Base-by-base conservation (phyloP, 2,888 invertebrate species). In the Stenotaenia linearis region DNA sequence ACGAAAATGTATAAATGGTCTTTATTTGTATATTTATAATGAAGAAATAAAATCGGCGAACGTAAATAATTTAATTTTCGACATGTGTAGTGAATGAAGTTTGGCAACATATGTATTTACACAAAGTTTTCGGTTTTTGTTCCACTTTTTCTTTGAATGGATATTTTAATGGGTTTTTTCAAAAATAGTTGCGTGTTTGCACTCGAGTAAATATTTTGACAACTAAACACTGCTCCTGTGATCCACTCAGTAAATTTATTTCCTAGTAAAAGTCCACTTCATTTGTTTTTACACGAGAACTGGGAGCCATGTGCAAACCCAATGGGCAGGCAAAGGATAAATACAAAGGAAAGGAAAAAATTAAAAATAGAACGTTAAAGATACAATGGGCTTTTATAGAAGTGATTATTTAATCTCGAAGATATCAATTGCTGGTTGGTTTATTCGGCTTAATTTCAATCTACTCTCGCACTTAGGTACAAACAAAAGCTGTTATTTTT, bases 231-330 rank as follows among this genome's bases (percentile, higher is more conserved):
- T 69, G 69, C 69, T 69, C 25, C 23, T 69, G 69, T 69, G 69
- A 69, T 69, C 69, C 69, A 69, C 69, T 69, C 69, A 69, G 25
- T 28, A 28, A 69, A 69, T 69, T 69, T 69, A 69, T 69, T 69
- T 69, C 69, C 69, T 69, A 69, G 69, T 69, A 69, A 69, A 69
- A 69, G 69, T 69, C 69, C 69, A 28, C 69, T 69, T 69, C 69
- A 69, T 69, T 69, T 69, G 69, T 69, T 69, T 69, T 69, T 69
- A 69, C 69, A 69, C 69, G 25, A 69, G 69, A 69, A 69, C 69
- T 69, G 28, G 69, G 69, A 69, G 69, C 69, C 69, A 69, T 69
- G 69, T 69, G 69, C 69, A 69, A 69, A 69, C 69, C 69, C 69
- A 69, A 69, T 69, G 50, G 69, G 69, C 69, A 69, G 4, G 12